These are phyloP conservation scores for Harpagifer antarcticus DNA, from an alignment of 2,797 vertebrate genomes.

Conservation along the genomic window DNA sequence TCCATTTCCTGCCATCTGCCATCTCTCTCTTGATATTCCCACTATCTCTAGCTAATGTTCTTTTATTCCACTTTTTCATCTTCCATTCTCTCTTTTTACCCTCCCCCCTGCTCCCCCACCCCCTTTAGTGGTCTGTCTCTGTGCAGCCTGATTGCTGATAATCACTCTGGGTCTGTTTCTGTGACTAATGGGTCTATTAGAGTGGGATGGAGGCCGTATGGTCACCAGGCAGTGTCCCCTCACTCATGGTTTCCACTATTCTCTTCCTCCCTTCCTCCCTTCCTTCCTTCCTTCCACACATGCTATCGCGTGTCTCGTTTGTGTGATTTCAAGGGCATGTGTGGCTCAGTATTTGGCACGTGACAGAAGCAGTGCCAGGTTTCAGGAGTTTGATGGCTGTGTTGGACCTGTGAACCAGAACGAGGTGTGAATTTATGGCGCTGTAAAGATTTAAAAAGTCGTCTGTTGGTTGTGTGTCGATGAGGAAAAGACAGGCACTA, in stretches of 20 bases:
- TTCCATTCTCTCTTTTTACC: neutral
- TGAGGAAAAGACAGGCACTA: neutral
- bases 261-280: neutral
- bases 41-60: neutral
- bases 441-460: neutral
- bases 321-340: slow-evolving; percentile 31
- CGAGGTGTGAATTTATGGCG: neutral
- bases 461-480: neutral
- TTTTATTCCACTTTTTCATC: neutral
- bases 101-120: neutral
- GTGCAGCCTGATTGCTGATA: slow-evolving; percentile 66
- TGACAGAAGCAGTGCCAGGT: slow-evolving; percentile 4
- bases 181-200: slow-evolving; percentile 76
- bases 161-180: slow-evolving; percentile 71
- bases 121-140: slow-evolving; percentile 49
- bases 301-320: slow-evolving; percentile 30
- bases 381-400: neutral
- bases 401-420: neutral
- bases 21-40: neutral
- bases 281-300: slow-evolving; percentile 15
- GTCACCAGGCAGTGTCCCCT: slow-evolving; percentile 48
- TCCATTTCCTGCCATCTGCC: neutral
- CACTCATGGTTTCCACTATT: slow-evolving; percentile 49
- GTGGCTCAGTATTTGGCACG: neutral
- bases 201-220: slow-evolving; percentile 54